Base-by-base conservation (phyloP, 2,113 vertebrate species). In the Rostratula benghalensis region DNA sequence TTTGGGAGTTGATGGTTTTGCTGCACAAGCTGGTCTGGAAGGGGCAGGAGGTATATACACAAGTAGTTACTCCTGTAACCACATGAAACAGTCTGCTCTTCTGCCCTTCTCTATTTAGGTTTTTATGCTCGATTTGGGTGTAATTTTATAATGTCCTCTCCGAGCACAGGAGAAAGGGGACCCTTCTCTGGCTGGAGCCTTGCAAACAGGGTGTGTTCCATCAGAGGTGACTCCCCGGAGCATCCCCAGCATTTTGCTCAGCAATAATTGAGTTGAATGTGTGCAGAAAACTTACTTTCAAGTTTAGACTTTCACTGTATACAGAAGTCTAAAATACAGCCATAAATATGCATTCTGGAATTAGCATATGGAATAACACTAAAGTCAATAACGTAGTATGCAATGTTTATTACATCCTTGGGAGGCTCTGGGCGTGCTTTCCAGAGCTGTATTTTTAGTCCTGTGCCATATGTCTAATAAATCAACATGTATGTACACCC, bases 191-290 rank as follows among this genome's bases (percentile, higher is more conserved):
- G 18, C 84, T 84, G 74, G 37, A 33, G 41, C 74, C 51, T 57
- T 65, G 77, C 35, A 18, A 46, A 10, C 45, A 61, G 75, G 79
- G 59, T 50, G 54, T 67, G 78, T 53, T 87, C 45, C 45, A 4
- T 75, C 43, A 48, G 20, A 7, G 56, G 9, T 11, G 84, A 64
- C 30, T 31, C 50, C 30, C 22, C 46, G 35, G n/a, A 59, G 53
- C 33, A 5, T 12, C 2, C 1, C 27, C 7, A 9, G 30, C 0
- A 0, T 30, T 30, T 63, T 0, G 3, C 7, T 21, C 76, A 63
- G 15, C 27, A 64, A 3, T 11, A 41, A 37, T 11, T 31, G 53
- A 17, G 22, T 73, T 73, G 61, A 19, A n/a, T 5, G 1, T 17
- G 24, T 57, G 31, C 75, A 80, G 57, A 50, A 83, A 57, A 28